Evolutionary conservation across 1,140 invertebrate genomes (phyloP).

Genomic region (Limonius californicus): DNA sequence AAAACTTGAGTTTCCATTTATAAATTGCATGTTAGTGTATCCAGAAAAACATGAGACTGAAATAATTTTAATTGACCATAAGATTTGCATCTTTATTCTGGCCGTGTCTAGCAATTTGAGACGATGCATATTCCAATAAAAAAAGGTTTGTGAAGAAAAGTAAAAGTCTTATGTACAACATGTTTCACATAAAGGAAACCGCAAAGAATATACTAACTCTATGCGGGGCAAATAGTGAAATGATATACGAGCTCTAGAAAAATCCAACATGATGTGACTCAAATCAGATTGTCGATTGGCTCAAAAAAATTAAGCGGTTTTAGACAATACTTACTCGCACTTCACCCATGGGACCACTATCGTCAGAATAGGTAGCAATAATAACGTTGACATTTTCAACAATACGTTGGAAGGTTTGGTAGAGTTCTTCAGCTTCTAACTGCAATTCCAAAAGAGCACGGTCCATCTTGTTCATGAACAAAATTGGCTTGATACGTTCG

Average conservation of each 20-base stretch:
- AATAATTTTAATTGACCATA: no score
- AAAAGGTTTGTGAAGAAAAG: no score
- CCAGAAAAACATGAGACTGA: no score
- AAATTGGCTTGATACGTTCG: slow-evolving; percentile 97
- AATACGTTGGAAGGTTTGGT: slow-evolving; percentile 99
- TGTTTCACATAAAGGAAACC: slow-evolving; percentile 38
- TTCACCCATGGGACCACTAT: slow-evolving; percentile 98
- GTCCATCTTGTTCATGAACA: slow-evolving; percentile 99
- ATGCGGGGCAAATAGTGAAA: slow-evolving; percentile 38
- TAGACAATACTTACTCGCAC: slow-evolving; percentile 72
- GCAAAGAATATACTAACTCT: slow-evolving; percentile 27
- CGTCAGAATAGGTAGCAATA: slow-evolving; percentile 98
- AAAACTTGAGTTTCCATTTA: no score
- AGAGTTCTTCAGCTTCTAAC: slow-evolving; percentile 93
- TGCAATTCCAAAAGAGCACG: slow-evolving; percentile 93
- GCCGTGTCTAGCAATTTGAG: no score
- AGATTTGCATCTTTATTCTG: no score
- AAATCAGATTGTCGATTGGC: no score
- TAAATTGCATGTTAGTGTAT: no score
- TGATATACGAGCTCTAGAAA: slow-evolving; percentile 32
- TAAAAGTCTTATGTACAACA: no score
- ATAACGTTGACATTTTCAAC: slow-evolving; percentile 99
- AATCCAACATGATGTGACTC: slow-evolving; percentile 1
- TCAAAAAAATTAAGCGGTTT: no score
- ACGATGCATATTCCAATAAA: no score